Percentiles rank a stretch among this genome's conserved stretches.
phyloP scores from a whole-genome alignment of 2,888 invertebrate species.

The Lepas anatifera region DNA sequence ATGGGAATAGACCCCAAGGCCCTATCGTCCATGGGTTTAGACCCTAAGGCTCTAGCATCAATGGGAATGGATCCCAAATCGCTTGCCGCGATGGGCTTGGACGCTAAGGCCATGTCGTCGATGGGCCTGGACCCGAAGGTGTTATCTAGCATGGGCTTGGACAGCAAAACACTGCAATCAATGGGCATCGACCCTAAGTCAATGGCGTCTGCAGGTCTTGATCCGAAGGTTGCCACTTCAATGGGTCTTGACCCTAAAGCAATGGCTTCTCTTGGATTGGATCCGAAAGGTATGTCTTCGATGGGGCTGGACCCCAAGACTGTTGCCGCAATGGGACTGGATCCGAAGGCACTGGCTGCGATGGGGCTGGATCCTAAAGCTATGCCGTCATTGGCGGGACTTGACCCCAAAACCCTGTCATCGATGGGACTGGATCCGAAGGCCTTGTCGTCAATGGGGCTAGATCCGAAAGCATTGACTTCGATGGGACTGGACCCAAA shows the following conservation, averaged over 20 bases:
- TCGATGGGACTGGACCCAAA: slow-evolving; percentile 17
- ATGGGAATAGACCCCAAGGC: slow-evolving; percentile 13
- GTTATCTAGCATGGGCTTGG: slow-evolving; percentile 20
- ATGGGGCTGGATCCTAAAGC: slow-evolving; percentile 30
- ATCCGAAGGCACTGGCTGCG: slow-evolving; percentile 20
- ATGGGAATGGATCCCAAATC: slow-evolving; percentile 18
- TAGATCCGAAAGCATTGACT: slow-evolving; percentile 23
- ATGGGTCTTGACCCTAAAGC: slow-evolving; percentile 19
- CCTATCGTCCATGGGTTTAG: slow-evolving; percentile 4
- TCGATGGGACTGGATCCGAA: slow-evolving; percentile 31
- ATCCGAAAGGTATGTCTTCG: slow-evolving; percentile 23
- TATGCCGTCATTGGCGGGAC: slow-evolving; percentile 14
- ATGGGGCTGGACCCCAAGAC: slow-evolving; percentile 22
- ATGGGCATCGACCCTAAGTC: slow-evolving; percentile 18
- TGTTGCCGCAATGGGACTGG: slow-evolving; percentile 19
- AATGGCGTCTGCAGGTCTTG: slow-evolving; percentile 15
- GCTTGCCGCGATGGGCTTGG: slow-evolving; percentile 16
- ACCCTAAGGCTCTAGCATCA: slow-evolving; percentile 12
- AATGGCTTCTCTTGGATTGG: slow-evolving; percentile 17
- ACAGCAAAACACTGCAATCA: slow-evolving; percentile 16
- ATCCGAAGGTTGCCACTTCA: slow-evolving; percentile 15
- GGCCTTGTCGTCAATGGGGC: slow-evolving; percentile 16
- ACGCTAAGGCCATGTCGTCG: slow-evolving; percentile 12
- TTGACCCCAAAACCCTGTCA: slow-evolving; percentile 18
- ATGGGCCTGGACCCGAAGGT: slow-evolving; percentile 32